phyloP scores from a whole-genome alignment of 2,797 vertebrate species.

The Lacerta bilineata region DNA sequence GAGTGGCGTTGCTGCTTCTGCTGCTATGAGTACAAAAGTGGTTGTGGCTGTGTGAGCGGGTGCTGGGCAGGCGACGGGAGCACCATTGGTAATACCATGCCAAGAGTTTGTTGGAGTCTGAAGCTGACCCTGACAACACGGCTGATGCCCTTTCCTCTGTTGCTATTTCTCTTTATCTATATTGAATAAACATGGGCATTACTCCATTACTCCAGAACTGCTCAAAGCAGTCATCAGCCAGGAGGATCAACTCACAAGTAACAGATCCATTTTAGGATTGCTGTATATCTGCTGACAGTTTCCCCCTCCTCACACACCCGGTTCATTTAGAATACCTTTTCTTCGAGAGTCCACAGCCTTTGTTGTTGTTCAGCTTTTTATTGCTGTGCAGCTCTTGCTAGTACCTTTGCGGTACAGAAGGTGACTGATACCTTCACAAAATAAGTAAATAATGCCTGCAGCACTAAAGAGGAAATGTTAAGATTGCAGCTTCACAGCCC shows the following conservation, averaged over 20 bases:
- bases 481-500: background rate
- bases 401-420: background rate
- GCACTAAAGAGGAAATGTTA: background rate
- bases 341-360: background rate
- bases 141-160: background rate
- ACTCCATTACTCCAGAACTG: constrained; percentile 39
- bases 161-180: background rate
- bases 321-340: background rate
- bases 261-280: constrained; percentile 18
- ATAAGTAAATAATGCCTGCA: background rate
- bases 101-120: too few species aligned
- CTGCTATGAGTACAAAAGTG: too few species aligned
- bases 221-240: constrained; percentile 9
- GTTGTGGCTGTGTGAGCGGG: too few species aligned
- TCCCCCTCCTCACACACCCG: background rate
- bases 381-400: background rate
- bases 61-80: too few species aligned
- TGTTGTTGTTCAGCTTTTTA: constrained; percentile 11
- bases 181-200: background rate
- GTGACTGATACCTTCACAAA: background rate
- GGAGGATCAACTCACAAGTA: constrained; percentile 17
- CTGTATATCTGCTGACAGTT: background rate
- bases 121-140: too few species aligned
- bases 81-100: too few species aligned
- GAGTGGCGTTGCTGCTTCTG: too few species aligned